These are phyloP conservation scores for Prochilodus magdalenae DNA, from an alignment of 2,113 vertebrate species.

Conservation along the genomic window DNA sequence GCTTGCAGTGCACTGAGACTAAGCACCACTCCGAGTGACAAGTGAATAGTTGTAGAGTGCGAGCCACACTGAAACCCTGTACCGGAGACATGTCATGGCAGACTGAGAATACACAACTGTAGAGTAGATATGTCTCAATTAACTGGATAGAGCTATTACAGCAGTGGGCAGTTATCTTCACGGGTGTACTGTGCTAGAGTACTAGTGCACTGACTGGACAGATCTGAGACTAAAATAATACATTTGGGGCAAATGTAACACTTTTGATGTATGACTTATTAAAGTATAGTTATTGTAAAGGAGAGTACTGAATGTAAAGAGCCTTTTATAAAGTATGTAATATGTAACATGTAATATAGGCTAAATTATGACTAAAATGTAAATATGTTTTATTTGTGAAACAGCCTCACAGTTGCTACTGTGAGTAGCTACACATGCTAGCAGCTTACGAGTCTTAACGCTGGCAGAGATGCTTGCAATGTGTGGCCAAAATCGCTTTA, in stretches of 20 bases:
- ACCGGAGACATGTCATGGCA: constrained; percentile 77
- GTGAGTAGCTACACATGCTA: neutral
- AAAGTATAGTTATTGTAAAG: too few relatives aligned
- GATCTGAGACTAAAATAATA: too few relatives aligned
- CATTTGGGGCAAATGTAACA: too few relatives aligned
- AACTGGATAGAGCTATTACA: constrained; percentile 68
- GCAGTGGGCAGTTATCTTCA: neutral
- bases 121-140: constrained; percentile 80
- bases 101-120: constrained; percentile 77
- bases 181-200: too few relatives aligned
- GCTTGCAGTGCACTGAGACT: constrained; percentile 56
- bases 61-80: constrained; percentile 68
- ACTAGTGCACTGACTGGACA: constrained; percentile 18
- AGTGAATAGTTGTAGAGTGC: constrained; percentile 43
- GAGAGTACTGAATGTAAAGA: too few relatives aligned
- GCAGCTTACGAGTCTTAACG: neutral
- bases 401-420: neutral
- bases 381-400: neutral
- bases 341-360: too few relatives aligned
- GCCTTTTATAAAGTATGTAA: too few relatives aligned
- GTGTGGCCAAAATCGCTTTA: constrained; percentile 17
- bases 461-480: neutral
- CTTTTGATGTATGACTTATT: too few relatives aligned
- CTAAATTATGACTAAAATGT: too few relatives aligned
- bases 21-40: constrained; percentile 44